A percentile compares a stretch with the other conserved stretches of the same genome.
These are phyloP conservation scores for Bellardia bayeri DNA, from an alignment of 2,888 invertebrate species.

Conservation along the genomic window DNA sequence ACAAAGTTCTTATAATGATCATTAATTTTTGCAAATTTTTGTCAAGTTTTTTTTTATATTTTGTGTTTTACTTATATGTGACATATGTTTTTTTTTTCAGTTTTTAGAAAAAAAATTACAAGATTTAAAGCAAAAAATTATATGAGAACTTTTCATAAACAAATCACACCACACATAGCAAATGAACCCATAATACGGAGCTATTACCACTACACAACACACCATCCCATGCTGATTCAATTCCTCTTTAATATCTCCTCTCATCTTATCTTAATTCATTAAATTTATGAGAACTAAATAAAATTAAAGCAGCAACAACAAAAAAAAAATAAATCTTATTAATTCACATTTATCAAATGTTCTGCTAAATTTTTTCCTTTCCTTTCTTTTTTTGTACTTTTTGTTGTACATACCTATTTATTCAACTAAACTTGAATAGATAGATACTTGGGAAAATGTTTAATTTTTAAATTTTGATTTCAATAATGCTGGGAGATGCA, in stretches of 20 bases:
- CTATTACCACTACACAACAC: slow-evolving; percentile 21
- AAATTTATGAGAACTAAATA: slow-evolving; percentile 64
- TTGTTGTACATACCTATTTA: neutral
- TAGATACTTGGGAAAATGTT: slow-evolving; percentile 50
- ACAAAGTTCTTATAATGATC: slow-evolving; percentile 61
- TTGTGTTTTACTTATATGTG: slow-evolving; percentile 58
- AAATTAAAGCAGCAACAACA: slow-evolving; percentile 22
- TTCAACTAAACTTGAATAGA: slow-evolving; percentile 33
- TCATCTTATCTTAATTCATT: slow-evolving; percentile 62
- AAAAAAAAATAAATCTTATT: slow-evolving; percentile 33
- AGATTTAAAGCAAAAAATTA: neutral
- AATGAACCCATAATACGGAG: neutral
- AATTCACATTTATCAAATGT: slow-evolving; percentile 57
- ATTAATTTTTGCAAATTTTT: slow-evolving; percentile 60
- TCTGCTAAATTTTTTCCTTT: neutral
- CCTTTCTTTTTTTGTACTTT: neutral
- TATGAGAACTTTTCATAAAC: slow-evolving; percentile 54
- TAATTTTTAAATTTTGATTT: slow-evolving; percentile 11
- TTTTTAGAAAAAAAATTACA: neutral
- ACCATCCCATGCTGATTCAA: neutral
- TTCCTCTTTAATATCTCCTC: slow-evolving; percentile 27
- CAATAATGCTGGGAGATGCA: neutral
- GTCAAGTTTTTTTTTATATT: neutral
- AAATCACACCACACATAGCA: slow-evolving; percentile 58
- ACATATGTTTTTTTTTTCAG: slow-evolving; percentile 52